Evolutionary conservation across 2,113 vertebrate species (phyloP).

Genomic region (Sinocyclocheilus maitianheensis): DNA sequence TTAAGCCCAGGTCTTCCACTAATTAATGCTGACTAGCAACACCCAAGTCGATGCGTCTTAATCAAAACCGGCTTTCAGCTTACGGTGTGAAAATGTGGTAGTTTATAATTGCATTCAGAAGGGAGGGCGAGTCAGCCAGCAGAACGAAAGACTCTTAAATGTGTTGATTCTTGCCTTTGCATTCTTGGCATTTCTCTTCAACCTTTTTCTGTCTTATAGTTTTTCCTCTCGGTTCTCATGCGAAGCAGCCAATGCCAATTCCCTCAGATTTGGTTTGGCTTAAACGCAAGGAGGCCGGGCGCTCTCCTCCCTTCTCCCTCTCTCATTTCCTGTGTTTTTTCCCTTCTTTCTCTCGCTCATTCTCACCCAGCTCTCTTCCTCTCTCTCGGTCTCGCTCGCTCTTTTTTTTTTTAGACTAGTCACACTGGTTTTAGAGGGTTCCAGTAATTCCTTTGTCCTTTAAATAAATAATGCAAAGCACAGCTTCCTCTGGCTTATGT

Average conservation of each 20-base stretch:
- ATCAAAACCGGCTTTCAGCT: conserved; percentile 44
- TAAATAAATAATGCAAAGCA: conserved; percentile 38
- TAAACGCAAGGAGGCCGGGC: conserved; percentile 67
- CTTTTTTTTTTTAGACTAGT: conserved; percentile 36
- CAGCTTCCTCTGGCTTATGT: conserved; percentile 28
- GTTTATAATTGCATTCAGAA: conserved; percentile 36
- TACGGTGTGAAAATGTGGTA: conserved; percentile 32
- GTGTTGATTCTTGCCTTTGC: conserved; percentile 77
- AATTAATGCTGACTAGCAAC: conserved; percentile 33
- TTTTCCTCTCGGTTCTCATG: conserved; percentile 67
- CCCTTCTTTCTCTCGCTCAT: conserved; percentile 35
- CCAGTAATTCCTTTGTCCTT: conserved; percentile 28
- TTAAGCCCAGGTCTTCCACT: conserved; percentile 37
- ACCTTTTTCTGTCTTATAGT: conserved; percentile 70
- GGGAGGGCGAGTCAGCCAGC: conserved; percentile 20
- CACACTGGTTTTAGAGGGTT: conserved; percentile 25
- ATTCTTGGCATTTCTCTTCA: conserved; percentile 78
- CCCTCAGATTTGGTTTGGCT: conserved; percentile 74
- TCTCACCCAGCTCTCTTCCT: conserved; percentile 47
- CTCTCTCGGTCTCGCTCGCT: conserved; percentile 7
- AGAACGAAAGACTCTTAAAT: conserved; percentile 69
- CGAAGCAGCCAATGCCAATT: conserved; percentile 75
- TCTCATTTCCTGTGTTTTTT: conserved; percentile 37
- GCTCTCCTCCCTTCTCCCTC: conserved; percentile 47
- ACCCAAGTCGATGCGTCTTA: conserved; percentile 30